Percentiles rank a stretch among this genome's conserved stretches.
phyloP scores from a whole-genome alignment of 2,888 invertebrate genomes.

The Diplazon laetatorius region DNA sequence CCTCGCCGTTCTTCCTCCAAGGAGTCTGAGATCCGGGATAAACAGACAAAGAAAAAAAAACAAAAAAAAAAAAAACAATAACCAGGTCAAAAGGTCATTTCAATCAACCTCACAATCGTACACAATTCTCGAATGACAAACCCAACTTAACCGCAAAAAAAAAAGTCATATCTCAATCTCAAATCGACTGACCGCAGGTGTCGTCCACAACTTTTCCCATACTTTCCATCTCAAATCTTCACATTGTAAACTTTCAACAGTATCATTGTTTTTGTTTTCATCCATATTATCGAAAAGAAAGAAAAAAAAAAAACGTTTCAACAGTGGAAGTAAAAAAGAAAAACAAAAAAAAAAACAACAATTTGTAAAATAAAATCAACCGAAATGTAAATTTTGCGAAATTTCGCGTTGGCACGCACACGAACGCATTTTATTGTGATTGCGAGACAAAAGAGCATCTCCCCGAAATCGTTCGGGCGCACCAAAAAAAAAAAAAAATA shows the following conservation, averaged over 20 bases:
- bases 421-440: not conserved
- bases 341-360: not conserved
- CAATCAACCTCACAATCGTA: too few relatives aligned
- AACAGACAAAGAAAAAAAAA: not conserved
- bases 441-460: constrained; percentile 6
- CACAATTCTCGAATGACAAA: not conserved
- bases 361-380: constrained; percentile 11
- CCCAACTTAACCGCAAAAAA: not conserved
- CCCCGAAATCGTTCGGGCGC: not conserved
- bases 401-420: not conserved
- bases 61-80: not conserved
- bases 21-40: constrained; percentile 62
- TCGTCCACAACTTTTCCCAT: constrained; percentile 10
- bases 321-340: constrained; percentile 10
- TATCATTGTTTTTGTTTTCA: constrained; percentile 1
- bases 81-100: not conserved
- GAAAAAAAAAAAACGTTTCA: not conserved
- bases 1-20: constrained; percentile 66
- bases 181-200: constrained; percentile 38
- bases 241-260: not conserved
- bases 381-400: not conserved
- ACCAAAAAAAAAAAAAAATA: constrained; percentile 3
- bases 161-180: not conserved
- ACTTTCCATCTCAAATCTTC: not conserved
- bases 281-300: not conserved